Base-by-base conservation (phyloP, 2,797 vertebrate species). In the Neosalanx taihuensis region DNA sequence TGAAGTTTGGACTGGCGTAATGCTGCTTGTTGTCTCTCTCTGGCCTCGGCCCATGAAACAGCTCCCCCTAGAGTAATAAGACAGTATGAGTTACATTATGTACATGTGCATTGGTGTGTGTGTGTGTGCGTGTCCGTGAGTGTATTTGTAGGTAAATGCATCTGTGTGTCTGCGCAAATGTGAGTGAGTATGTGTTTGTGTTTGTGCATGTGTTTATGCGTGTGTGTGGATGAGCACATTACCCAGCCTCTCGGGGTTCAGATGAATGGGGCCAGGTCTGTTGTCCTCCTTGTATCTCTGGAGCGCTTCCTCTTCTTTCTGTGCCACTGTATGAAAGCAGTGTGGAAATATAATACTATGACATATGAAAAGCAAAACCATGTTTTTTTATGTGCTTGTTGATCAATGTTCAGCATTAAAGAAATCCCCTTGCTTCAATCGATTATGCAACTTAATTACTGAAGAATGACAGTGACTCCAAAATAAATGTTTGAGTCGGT, bases 201-300 rank as follows among this genome's bases (percentile, higher is more conserved):
- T 59, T 20, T 9, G 6, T 23, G 9, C 5, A 5, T 10, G 10
- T 23, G 23, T 23, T 4, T 23, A 7, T 23, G 0, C 10, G n/a
- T 23, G 58, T 2, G 58, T 26, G 23, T 26, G 7, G 10, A 23
- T 26, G 26, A 26, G 6, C 4, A 13, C 79, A 6, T 20, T 89
- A 97, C 96, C 96, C 15, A 96, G 88, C 68, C 6, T 89, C 81
- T 83, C 86, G 35, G 95, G 94, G 49, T 65, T 30, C 59, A 90
- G 3, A 0, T 81, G 70, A 72, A 98, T 74, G 1, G 90, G 62
- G 0, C 87, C 75, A 9, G 76, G 76, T 62, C 78, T 92, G 12
- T 90, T 83, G 7, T 86, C 72, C 64, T 95, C 85, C 71, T 76
- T 95, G 84, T 67, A 94, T 3, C 1, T 88, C 70, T 89, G 71